Conservation (phyloP, 1,140 invertebrate species). For the Euborellia annulipes region DNA sequence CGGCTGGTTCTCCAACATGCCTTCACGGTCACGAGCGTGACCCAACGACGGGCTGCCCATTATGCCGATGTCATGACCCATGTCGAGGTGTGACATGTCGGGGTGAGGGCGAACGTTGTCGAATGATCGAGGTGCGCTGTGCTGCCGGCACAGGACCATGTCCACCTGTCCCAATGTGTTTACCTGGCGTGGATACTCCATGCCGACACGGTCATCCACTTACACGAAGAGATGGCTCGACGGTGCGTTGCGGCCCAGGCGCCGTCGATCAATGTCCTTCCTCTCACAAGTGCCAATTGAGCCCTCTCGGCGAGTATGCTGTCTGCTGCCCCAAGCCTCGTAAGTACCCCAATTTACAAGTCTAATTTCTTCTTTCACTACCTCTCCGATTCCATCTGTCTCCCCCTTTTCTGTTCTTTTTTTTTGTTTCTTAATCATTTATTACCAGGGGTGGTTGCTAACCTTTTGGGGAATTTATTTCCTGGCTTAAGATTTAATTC, state of each 20-base stretch:
- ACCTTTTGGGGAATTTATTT: too few species aligned
- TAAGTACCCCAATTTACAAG: slow-evolving; percentile 23
- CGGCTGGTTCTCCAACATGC: too few species aligned
- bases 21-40: slow-evolving; percentile 17
- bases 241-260: slow-evolving; percentile 51
- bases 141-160: slow-evolving; percentile 36
- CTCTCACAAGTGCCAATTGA: slow-evolving; percentile 67
- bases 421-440: background rate
- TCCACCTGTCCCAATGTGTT: slow-evolving; percentile 59
- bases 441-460: too few species aligned
- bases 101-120: slow-evolving; percentile 48
- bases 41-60: slow-evolving; percentile 43
- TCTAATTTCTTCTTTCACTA: background rate
- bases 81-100: slow-evolving; percentile 56
- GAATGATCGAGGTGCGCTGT: slow-evolving; percentile 35
- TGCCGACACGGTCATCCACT: slow-evolving; percentile 48
- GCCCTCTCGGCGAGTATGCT: slow-evolving; percentile 58
- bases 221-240: slow-evolving; percentile 30
- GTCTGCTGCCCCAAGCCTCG: slow-evolving; percentile 72
- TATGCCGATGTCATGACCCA: slow-evolving; percentile 59
- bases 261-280: slow-evolving; percentile 53
- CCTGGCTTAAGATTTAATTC: too few species aligned
- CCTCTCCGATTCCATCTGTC: background rate
- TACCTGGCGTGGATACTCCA: slow-evolving; percentile 58
- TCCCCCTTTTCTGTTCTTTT: background rate